Base-by-base conservation (phyloP, 2,888 invertebrate species). In the Rhimphoctona megacephalus region DNA sequence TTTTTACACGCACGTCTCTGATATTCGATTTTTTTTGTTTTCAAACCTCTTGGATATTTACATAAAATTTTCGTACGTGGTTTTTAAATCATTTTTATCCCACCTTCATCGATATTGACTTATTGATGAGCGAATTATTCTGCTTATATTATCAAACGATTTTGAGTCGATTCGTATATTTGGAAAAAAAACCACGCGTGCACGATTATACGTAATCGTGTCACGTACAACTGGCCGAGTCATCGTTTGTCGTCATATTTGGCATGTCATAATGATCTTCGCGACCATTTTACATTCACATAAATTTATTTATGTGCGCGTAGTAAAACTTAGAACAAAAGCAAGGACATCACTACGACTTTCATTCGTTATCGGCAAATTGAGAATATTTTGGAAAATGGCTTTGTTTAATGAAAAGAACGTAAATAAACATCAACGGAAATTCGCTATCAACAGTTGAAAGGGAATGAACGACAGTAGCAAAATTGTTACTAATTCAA, bases 241-340 rank as follows among this genome's bases (percentile, higher is more conserved):
- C 84, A 84, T 84, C 81, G 81, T 84, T 85, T 77, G 82, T 85
- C 85, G 74, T 74, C 76, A 70, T 82, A 72, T 72, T 85, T 76
- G 25, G 19, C 74, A 73, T 39, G 54, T 52, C 78, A 39, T 8
- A 52, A 39, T 57, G 66, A 72, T 73, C 77, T 36, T 64, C 36
- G 14, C 33, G 43, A 64, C 52, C 49, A 61, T 66, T 66, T 22
- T 43, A n/a, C 49, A 54, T 66, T 54, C 67, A 22, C 30, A 22
- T 22, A 43, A 43, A 43, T 67, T 39, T 14, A 67, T 43, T 22
- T 43, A 52, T 14, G 25, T 70, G 61, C 66, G 19, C 8, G 4
- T 9, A 30, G 6, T 43, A 49, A n/a, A 46, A 22, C 49, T 54
- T 36, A 11, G 19, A 39, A 72, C 43, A 17, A 67, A 66, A 22